Percentiles rank a stretch among this genome's conserved stretches.
Evolutionary conservation across 2,113 vertebrate genomes (phyloP).

Genomic region (Hippocampus comes): DNA sequence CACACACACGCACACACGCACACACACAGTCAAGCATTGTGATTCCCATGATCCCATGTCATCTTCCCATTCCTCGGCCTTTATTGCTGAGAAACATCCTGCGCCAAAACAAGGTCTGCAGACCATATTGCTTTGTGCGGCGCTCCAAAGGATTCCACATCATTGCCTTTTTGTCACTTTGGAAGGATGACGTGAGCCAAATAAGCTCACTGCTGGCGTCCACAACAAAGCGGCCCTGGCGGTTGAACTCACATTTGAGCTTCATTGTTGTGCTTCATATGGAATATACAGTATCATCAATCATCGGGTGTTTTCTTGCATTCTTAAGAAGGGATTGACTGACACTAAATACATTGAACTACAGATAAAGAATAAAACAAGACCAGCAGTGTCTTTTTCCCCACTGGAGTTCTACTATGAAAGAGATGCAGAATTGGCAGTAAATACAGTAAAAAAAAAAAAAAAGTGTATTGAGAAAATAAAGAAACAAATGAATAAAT

Average conservation of each 20-base stretch:
- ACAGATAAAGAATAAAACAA: background rate
- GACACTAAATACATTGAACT: background rate
- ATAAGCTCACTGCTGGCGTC: background rate
- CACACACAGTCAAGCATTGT: constrained; percentile 1
- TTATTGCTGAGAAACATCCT: constrained; percentile 9
- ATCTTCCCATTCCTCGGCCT: background rate
- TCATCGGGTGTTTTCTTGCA: background rate
- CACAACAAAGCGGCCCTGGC: background rate
- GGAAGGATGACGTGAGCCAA: background rate
- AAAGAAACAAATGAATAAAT: background rate
- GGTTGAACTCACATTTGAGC: background rate
- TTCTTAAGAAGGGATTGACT: background rate
- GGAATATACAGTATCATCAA: background rate
- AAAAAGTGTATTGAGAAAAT: background rate
- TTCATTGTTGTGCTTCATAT: background rate
- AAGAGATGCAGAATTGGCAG: no score
- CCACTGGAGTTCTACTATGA: background rate
- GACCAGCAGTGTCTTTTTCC: background rate
- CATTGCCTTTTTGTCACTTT: constrained; percentile 7
- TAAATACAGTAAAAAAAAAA: no score
- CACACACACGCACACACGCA: background rate
- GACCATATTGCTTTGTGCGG: constrained; percentile 4
- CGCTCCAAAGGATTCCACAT: background rate
- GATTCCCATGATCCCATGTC: background rate
- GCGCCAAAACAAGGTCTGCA: constrained; percentile 1